Evolutionary conservation across 2,797 vertebrate genomes (phyloP), one percentile per base, ranked within the genome.

Genomic region (Cetoscarus ocellatus): DNA sequence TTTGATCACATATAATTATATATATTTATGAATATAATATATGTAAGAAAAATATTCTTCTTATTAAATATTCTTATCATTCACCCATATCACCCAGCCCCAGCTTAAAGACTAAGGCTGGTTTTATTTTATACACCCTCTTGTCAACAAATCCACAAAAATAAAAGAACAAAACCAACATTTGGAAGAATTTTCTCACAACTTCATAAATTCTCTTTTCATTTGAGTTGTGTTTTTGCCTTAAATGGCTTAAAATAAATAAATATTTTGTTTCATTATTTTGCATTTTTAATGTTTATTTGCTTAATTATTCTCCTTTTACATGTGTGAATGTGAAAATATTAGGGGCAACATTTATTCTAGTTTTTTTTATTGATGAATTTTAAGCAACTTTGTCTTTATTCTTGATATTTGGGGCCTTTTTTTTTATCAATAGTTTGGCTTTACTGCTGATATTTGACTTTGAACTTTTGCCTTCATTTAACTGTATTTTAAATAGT

Each of bases 121-220:
- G 18, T 38, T 10, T 39, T 14, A 15, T 65, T 70, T 38, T 40
- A 38, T 50, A 53, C 38, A 60, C 66, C 34, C 11, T 51, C 43
- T 18, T 35, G 57, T 73, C 67, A 82, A 73, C 67, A 84, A 80
- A 86, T 83, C 73, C 65, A 68, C 79, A 9, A 11, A 43, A 10
- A 63, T 12, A 75, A 54, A 65, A 74, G 48, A 56, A 15, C 38
- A 27, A 58, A 71, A 50, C 47, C 45, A 52, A 36, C 48, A 34
- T 27, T 0, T 5, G 7, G 7, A 0, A 2, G 18, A 13, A 1
- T 5, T 27, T 10, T 17, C 18, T 35, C 1, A 3, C 27, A 19
- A 19, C 50, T 0, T 8, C n/a, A 6, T 19, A 36, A 3, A 17
- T 27, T 45, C 12, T 11, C 19, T 4, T 7, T 9, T 8, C n/a